These are phyloP conservation scores for Danio aesculapii DNA, from an alignment of 2,797 vertebrate species.

Conservation along the genomic window DNA sequence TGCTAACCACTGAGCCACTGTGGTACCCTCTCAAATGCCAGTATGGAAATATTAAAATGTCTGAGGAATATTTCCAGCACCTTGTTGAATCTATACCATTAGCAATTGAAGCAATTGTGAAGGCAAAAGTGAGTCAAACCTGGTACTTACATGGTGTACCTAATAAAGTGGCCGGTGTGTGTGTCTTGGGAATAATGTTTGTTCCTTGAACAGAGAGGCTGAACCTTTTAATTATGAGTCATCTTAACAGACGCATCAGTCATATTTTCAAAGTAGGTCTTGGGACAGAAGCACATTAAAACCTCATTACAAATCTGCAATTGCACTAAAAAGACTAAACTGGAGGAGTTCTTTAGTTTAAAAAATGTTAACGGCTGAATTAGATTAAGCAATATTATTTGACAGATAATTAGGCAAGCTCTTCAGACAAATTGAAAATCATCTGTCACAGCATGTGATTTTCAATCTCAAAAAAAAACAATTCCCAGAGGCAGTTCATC, in stretches of 20 bases:
- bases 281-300: conserved; percentile 1
- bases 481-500: not conserved
- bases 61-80: too few relatives aligned
- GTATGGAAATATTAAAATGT: too few relatives aligned
- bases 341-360: not conserved
- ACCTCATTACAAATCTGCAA: not conserved
- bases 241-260: not conserved
- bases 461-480: not conserved
- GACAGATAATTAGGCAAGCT: not conserved
- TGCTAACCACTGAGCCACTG: too few relatives aligned
- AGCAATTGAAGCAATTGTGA: too few relatives aligned
- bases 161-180: not conserved
- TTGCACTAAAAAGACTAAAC: not conserved
- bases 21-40: too few relatives aligned
- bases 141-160: not conserved
- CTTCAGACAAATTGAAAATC: not conserved
- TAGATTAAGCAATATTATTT: not conserved
- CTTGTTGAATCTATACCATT: too few relatives aligned
- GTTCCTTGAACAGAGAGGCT: not conserved
- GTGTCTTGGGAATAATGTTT: not conserved
- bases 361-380: not conserved
- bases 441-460: not conserved
- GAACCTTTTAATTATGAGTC: not conserved
- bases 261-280: conserved; percentile 1
- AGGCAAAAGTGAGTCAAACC: not conserved